A percentile compares a stretch with the other conserved stretches of the same genome.
phyloP scores from a whole-genome alignment of 2,888 invertebrate species.

The Myathropa florea region DNA sequence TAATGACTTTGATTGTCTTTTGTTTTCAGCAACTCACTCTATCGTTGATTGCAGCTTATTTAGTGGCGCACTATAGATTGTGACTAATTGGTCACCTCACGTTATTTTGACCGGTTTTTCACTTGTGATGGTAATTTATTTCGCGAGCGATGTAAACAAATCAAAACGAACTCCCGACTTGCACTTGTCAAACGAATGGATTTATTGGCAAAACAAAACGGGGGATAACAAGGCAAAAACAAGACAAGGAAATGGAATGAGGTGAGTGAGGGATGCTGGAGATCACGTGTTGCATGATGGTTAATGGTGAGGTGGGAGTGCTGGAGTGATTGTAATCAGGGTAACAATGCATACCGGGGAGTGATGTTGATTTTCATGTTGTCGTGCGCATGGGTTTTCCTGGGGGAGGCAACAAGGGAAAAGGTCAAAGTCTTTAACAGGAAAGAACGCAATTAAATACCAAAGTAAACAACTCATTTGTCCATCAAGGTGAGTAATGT shows the following conservation, averaged over 20 bases:
- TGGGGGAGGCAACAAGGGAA: background rate
- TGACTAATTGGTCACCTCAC: background rate
- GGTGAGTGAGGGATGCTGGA: background rate
- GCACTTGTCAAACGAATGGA: background rate
- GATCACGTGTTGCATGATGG: background rate
- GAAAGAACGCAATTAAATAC: background rate
- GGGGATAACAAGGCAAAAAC: background rate
- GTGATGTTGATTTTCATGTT: background rate
- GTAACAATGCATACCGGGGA: background rate
- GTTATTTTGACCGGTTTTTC: conserved; percentile 6
- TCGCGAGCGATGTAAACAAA: background rate
- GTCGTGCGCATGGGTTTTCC: background rate
- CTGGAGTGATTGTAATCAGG: background rate
- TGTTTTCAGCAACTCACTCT: background rate
- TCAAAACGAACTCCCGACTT: background rate
- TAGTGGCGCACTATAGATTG: background rate
- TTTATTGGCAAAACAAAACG: background rate
- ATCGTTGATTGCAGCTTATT: background rate
- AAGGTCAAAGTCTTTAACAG: background rate
- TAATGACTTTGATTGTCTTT: background rate
- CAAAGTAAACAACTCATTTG: background rate
- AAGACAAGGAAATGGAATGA: background rate
- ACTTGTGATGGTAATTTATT: background rate
- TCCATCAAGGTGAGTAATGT: background rate
- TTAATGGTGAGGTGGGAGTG: background rate